A percentile compares a stretch with the other conserved stretches of the same genome.
These are phyloP conservation scores for Syrphus vitripennis DNA, from an alignment of 2,888 invertebrate genomes.

Conservation along the genomic window DNA sequence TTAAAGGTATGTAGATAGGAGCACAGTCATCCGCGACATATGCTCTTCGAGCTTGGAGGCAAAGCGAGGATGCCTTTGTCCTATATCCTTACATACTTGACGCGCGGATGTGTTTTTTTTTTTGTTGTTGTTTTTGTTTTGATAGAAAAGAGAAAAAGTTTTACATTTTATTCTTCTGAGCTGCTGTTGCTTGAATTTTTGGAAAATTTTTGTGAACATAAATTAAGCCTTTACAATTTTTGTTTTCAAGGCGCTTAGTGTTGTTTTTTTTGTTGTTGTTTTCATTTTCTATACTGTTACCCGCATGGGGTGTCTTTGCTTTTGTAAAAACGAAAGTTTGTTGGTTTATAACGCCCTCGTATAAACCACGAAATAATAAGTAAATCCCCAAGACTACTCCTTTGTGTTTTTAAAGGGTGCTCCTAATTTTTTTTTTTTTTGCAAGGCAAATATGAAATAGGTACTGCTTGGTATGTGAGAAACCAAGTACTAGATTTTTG, in stretches of 20 bases:
- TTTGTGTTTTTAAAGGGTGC: not conserved
- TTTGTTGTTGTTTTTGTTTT: conserved; percentile 50
- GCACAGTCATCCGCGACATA: conserved; percentile 44
- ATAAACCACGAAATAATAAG: conserved; percentile 51
- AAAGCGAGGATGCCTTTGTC: conserved; percentile 57
- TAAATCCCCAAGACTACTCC: conserved; percentile 50
- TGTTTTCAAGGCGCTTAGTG: conserved; percentile 60
- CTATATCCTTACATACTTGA: conserved; percentile 65
- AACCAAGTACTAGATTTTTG: conserved; percentile 5
- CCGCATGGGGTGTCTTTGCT: conserved; percentile 30
- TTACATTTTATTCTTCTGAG: conserved; percentile 39
- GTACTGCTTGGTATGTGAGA: not conserved
- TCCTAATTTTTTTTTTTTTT: conserved; percentile 31
- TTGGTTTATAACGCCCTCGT: conserved; percentile 63
- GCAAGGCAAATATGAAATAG: not conserved
- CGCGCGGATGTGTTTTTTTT: conserved; percentile 50
- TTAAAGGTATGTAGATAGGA: not conserved
- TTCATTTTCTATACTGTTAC: conserved; percentile 14
- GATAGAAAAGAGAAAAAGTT: conserved; percentile 67
- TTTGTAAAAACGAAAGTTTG: conserved; percentile 69
- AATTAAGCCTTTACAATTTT: conserved; percentile 64
- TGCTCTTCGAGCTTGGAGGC: conserved; percentile 42
- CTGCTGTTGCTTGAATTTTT: conserved; percentile 33
- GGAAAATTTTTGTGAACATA: conserved; percentile 45
- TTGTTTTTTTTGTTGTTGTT: conserved; percentile 26